Base-by-base conservation (phyloP, 2,888 invertebrate genomes). In the Cynaeus angustus region DNA sequence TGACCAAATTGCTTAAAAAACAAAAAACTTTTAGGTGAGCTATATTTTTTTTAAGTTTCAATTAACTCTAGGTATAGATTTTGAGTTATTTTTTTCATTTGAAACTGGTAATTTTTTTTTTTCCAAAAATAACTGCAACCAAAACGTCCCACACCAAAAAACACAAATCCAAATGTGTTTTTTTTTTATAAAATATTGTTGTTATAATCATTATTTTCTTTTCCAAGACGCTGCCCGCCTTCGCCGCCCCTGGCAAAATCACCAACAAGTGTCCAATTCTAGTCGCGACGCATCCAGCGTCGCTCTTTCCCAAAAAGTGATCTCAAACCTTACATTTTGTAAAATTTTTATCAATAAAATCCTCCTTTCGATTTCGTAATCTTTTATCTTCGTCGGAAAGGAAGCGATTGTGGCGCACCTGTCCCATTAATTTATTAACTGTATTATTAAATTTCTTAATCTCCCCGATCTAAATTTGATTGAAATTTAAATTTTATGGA, bases 381-480 rank as follows among this genome's bases (percentile, higher is more conserved):
- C 41, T 45, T 28, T 46, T 33, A 56, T 66, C 56, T 33, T 33
- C 12, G 38, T 16, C 14, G 46, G 10, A 55, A 48, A 67, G 67
- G 67, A 66, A 62, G 62, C 38, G 66, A 70, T 55, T 53, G 21
- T 55, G 12, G 46, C 33, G 56, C 70, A 70, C 70, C 70, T 70
- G 70, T 70, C 67, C 56, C 66, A 66, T 66, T 69, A 65, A 58
- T 69, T 69, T 59, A 70, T 66, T 66, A 55, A 70, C 58, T 67
- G 43, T 55, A 37, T 62, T 67, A 67, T 70, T 67, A 67, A 67
- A 62, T 67, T 70, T 56, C 48, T 37, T 16, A 62, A 70, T 70
- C 70, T n/a, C 8, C 55, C 21, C 14, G 28, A 70, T 70, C 70
- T 70, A 67, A 70, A 70, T 66, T 66, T 70, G 70, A 70, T 70